Conservation (phyloP, 2,888 invertebrate species). For the Amphimallon solstitiale region DNA sequence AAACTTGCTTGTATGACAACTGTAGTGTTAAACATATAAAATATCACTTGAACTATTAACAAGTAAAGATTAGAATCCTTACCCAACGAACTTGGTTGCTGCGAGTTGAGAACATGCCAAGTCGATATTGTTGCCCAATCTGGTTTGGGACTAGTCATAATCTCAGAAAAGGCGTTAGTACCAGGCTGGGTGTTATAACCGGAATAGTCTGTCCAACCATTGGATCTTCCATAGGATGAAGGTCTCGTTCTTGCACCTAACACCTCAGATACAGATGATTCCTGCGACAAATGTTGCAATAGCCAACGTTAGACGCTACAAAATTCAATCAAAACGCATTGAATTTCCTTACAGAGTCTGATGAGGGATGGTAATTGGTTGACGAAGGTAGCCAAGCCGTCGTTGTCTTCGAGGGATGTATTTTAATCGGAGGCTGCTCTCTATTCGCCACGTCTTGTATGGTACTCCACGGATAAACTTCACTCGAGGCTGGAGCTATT, state of each 20-base stretch:
- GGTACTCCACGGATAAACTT: conserved; percentile 59
- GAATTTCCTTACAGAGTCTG: conserved; percentile 24
- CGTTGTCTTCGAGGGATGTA: conserved; percentile 49
- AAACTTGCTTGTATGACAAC: no score
- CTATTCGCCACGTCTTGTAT: conserved; percentile 50
- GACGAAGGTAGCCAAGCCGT: conserved; percentile 52
- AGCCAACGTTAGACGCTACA: not conserved
- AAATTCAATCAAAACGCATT: not conserved
- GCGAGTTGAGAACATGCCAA: conserved; percentile 51
- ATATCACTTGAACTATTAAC: no score
- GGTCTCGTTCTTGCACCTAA: conserved; percentile 60
- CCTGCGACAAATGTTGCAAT: conserved; percentile 37
- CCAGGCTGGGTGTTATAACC: conserved; percentile 42
- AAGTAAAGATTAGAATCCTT: no score
- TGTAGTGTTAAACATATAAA: no score
- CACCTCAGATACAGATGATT: conserved; percentile 44
- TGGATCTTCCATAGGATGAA: conserved; percentile 65
- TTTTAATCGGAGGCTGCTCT: conserved; percentile 48
- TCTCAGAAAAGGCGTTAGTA: conserved; percentile 50
- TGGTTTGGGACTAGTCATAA: conserved; percentile 50
- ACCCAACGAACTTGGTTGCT: conserved; percentile 28
- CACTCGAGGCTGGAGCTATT: conserved; percentile 57
- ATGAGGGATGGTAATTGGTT: conserved; percentile 31
- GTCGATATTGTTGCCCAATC: conserved; percentile 55
- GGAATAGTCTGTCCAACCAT: conserved; percentile 61